These are phyloP conservation scores for Cactoblastis cactorum DNA, from an alignment of 2,888 invertebrate genomes.

Conservation along the genomic window DNA sequence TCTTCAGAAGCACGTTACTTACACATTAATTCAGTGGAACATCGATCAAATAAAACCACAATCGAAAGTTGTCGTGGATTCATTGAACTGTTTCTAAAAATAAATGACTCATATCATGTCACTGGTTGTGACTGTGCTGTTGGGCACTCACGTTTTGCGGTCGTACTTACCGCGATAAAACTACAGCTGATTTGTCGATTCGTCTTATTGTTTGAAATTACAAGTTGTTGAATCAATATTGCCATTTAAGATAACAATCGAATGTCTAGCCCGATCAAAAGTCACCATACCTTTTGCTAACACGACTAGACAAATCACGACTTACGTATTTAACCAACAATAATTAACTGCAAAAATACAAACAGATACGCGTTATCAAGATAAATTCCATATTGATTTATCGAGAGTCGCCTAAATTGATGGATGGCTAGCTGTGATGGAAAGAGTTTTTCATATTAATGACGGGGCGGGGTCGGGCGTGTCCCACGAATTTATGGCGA, in stretches of 20 bases:
- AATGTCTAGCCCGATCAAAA: constrained; percentile 29
- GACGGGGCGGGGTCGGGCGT: constrained; percentile 18
- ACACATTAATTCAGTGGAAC: neutral
- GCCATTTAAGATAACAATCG: constrained; percentile 41
- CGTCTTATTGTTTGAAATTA: constrained; percentile 43
- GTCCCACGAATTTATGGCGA: constrained; percentile 16
- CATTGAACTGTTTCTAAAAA: constrained; percentile 23
- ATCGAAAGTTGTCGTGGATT: constrained; percentile 21
- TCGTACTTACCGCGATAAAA: constrained; percentile 35
- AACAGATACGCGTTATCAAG: constrained; percentile 12
- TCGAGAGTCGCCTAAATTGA: constrained; percentile 19
- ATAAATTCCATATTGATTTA: constrained; percentile 19
- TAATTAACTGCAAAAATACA: constrained; percentile 15
- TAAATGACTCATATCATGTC: constrained; percentile 33
- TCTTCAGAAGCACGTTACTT: constrained; percentile 6
- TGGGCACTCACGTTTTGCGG: constrained; percentile 46
- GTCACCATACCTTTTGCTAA: constrained; percentile 17
- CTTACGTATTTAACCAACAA: neutral
- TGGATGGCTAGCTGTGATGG: constrained; percentile 19
- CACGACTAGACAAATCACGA: constrained; percentile 7
- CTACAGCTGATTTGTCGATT: constrained; percentile 38
- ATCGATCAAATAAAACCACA: constrained; percentile 12
- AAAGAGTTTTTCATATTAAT: constrained; percentile 23
- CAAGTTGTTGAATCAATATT: constrained; percentile 41
- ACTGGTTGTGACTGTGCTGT: constrained; percentile 26